Conservation (phyloP, 2,113 vertebrate species). For the Chaetops frenatus region DNA sequence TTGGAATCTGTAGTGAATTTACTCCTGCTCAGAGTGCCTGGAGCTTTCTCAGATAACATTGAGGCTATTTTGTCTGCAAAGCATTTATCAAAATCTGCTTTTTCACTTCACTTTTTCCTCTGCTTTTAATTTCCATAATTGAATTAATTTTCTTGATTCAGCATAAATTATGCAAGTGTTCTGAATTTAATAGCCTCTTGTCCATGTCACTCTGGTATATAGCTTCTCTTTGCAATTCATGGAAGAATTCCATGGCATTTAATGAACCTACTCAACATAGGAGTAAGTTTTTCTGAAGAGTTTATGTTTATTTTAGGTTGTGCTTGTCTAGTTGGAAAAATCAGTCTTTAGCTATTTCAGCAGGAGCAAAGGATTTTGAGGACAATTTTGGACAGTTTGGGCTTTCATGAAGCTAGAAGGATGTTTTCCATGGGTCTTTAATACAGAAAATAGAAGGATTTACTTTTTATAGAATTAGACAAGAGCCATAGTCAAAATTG, state of each 20-base stretch:
- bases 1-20: not conserved
- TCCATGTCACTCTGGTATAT: not conserved
- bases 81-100: not conserved
- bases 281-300: not conserved
- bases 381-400: not conserved
- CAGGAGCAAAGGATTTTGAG: not conserved
- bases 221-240: not conserved
- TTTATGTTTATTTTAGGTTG: not conserved
- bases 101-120: not conserved
- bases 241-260: not conserved
- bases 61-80: not conserved
- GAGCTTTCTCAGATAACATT: not conserved
- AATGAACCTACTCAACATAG: not conserved
- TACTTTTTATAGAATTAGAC: not conserved
- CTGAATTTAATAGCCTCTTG: slow-evolving; percentile 13
- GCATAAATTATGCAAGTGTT: slow-evolving; percentile 1
- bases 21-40: not conserved
- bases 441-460: not conserved
- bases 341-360: not conserved
- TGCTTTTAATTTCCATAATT: slow-evolving; percentile 9
- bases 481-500: not conserved
- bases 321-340: not conserved
- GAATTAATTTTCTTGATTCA: not conserved
- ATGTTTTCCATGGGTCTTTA: not conserved
- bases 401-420: not conserved